Percentiles rank a stretch among this genome's conserved stretches.
Conservation (phyloP, 2,113 vertebrate species). For the Solea senegalensis region DNA sequence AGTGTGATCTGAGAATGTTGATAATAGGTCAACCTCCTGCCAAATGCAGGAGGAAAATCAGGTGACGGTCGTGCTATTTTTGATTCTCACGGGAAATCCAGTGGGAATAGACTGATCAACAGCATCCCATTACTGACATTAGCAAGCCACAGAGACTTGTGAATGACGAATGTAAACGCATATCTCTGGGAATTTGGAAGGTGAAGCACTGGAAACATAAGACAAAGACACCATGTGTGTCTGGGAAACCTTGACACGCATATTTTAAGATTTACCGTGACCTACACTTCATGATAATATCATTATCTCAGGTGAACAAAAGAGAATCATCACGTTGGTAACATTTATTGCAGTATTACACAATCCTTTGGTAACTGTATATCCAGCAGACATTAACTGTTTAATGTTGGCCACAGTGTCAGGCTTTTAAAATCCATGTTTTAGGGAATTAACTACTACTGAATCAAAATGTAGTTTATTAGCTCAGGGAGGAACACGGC, state of each 20-base stretch:
- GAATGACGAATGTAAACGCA: neutral
- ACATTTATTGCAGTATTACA: neutral
- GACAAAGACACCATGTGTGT: neutral
- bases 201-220: no score
- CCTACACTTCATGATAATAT: neutral
- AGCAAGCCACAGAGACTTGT: neutral
- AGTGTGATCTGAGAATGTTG: neutral
- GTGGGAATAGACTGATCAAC: neutral
- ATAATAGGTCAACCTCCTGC: neutral
- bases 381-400: neutral
- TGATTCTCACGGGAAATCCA: neutral
- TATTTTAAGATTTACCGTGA: neutral
- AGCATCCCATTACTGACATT: neutral
- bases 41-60: neutral
- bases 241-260: neutral
- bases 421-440: neutral
- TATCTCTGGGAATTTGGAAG: neutral
- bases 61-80: neutral
- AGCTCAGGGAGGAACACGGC: neutral
- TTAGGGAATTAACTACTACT: neutral
- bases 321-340: no score
- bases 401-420: neutral
- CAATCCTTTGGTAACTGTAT: neutral
- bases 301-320: neutral
- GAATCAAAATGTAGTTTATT: neutral